Conservation (phyloP, 2,888 invertebrate species). For the Trichopoda pennipes region DNA sequence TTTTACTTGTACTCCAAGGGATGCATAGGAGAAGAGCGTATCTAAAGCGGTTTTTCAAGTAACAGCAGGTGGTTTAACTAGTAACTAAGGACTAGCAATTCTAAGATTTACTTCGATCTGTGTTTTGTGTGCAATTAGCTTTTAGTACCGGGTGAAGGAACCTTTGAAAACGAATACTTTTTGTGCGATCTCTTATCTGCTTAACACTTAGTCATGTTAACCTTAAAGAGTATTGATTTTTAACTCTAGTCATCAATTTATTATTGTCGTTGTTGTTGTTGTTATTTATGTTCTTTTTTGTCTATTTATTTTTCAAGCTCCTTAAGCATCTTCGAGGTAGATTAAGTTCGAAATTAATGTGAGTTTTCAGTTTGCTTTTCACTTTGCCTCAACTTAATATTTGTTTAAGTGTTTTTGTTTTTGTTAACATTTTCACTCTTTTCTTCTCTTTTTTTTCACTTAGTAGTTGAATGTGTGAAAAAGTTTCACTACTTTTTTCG, state of each 20-base stretch:
- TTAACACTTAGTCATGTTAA: too few species aligned
- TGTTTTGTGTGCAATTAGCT: too few species aligned
- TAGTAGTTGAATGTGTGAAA: constrained; percentile 57
- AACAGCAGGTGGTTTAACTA: too few species aligned
- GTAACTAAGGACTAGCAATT: too few species aligned
- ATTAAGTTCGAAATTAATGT: constrained; percentile 70
- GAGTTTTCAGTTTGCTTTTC: constrained; percentile 33
- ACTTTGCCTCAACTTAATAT: background rate
- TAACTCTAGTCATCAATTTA: constrained; percentile 6
- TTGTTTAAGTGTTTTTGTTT: constrained; percentile 30
- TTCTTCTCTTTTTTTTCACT: constrained; percentile 4
- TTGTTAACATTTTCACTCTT: background rate
- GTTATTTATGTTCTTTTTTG: background rate
- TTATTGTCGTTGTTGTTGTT: background rate
- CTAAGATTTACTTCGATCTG: too few species aligned
- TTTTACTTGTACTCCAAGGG: too few species aligned
- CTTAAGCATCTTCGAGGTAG: constrained; percentile 62
- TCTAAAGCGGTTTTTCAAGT: too few species aligned
- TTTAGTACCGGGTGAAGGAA: too few species aligned
- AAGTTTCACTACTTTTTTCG: constrained; percentile 1
- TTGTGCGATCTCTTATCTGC: too few species aligned
- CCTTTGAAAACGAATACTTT: too few species aligned
- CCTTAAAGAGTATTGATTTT: constrained; percentile 34
- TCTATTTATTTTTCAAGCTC: constrained; percentile 54
- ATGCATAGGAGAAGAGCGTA: too few species aligned